phyloP scores from a whole-genome alignment of 2,797 vertebrate species.

The Myotis pilosus region DNA sequence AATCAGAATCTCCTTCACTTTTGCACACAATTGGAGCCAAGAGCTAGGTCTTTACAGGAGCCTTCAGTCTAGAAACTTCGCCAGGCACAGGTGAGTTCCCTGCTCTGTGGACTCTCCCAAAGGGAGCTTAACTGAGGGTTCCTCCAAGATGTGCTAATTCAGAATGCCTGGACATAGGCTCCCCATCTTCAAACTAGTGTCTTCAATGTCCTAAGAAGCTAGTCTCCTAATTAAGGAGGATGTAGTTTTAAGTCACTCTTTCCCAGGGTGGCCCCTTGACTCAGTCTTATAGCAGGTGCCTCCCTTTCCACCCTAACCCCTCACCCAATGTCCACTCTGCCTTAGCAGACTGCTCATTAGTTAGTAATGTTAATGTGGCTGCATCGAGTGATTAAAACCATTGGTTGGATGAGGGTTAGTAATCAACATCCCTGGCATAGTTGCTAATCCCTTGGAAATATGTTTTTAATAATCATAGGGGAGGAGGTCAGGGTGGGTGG shows the following conservation, averaged over 20 bases:
- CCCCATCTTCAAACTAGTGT: background rate
- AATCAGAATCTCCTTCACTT: background rate
- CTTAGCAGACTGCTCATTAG: background rate
- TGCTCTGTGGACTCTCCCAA: background rate
- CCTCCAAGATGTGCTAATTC: background rate
- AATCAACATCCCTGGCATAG: conserved; percentile 56
- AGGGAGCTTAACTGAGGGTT: background rate
- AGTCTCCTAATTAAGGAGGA: background rate
- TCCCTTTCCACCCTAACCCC: background rate
- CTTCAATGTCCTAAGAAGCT: background rate
- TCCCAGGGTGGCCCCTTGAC: background rate
- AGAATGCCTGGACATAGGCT: background rate
- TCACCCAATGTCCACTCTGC: background rate
- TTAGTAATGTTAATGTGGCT: conserved; percentile 33
- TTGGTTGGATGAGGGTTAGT: conserved; percentile 27
- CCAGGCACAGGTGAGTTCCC: background rate
- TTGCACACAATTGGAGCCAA: background rate
- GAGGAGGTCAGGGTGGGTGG: conserved; percentile 67
- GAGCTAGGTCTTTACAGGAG: background rate
- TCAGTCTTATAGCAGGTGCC: background rate
- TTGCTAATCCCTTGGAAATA: conserved; percentile 68
- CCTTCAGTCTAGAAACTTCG: background rate
- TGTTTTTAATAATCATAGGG: conserved; percentile 68
- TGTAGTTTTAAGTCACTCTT: background rate
- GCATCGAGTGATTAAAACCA: conserved; percentile 57